Evolutionary conservation across 2,888 invertebrate species (phyloP).

Genomic region (Drosophila pegasa): DNA sequence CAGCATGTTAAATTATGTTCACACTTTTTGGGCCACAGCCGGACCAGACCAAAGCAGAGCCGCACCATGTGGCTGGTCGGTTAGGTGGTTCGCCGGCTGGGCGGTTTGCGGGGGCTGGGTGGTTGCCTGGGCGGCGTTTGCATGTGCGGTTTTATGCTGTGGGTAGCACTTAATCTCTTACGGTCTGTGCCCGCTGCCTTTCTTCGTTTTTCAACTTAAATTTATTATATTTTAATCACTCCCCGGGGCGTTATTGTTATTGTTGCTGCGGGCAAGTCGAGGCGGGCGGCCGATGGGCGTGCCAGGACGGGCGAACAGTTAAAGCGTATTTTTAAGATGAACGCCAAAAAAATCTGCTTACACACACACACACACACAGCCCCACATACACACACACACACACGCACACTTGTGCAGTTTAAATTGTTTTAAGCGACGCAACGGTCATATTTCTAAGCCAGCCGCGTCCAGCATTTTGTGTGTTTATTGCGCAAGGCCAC

Average conservation of each 20-base stretch:
- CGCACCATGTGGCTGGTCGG: constrained; percentile 41
- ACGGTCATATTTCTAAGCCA: constrained; percentile 62
- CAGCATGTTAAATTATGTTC: constrained; percentile 81
- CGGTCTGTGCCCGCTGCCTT: constrained; percentile 56
- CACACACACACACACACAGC: constrained; percentile 19
- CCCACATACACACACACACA: constrained; percentile 10
- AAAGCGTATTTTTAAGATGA: constrained; percentile 69
- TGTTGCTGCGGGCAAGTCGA: constrained; percentile 62
- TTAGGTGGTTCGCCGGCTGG: constrained; percentile 11
- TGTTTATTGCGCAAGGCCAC: constrained; percentile 54
- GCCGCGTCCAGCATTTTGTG: constrained; percentile 39
- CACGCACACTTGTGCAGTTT: constrained; percentile 45
- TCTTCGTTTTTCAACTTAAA: constrained; percentile 75
- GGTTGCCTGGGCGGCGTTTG: constrained; percentile 43
- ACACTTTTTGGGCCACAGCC: constrained; percentile 74
- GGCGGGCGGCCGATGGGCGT: constrained; percentile 50
- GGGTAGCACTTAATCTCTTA: constrained; percentile 79
- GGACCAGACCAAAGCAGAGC: constrained; percentile 53
- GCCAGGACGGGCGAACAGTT: constrained; percentile 61
- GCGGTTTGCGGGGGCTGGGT: constrained; percentile 4
- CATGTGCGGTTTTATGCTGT: constrained; percentile 77
- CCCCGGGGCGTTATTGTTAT: constrained; percentile 76
- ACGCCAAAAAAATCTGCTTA: constrained; percentile 33
- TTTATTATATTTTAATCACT: constrained; percentile 85
- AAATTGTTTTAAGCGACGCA: constrained; percentile 77